These are phyloP conservation scores for Hemistola chrysoprasaria DNA, from an alignment of 2,888 invertebrate species.

Conservation along the genomic window DNA sequence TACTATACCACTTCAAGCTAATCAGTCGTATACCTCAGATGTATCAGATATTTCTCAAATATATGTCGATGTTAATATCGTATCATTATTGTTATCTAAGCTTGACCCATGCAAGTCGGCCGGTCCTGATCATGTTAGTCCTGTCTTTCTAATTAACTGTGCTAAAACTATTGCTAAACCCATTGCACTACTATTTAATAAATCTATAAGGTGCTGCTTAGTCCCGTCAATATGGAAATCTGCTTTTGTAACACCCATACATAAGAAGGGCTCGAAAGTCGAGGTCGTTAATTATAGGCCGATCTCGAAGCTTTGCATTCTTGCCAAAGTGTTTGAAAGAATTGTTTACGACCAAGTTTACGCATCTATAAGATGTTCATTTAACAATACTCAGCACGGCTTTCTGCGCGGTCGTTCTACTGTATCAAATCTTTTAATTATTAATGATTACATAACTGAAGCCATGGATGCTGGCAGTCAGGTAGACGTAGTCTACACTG, in stretches of 20 bases:
- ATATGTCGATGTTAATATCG: no score
- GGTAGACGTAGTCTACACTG: slow-evolving; percentile 3
- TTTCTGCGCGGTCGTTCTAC: slow-evolving; percentile 2
- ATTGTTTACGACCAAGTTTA: slow-evolving; percentile 6
- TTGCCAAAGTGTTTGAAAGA: slow-evolving; percentile 4
- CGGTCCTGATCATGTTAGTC: background rate
- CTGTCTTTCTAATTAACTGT: slow-evolving; percentile 2
- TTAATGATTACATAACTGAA: background rate
- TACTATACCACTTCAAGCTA: no score
- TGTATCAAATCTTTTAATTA: background rate
- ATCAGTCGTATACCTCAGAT: no score
- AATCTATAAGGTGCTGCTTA: background rate
- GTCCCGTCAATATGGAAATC: slow-evolving; percentile 8
- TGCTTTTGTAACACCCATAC: slow-evolving; percentile 7
- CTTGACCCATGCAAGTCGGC: slow-evolving; percentile 4
- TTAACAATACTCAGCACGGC: background rate
- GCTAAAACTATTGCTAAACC: background rate
- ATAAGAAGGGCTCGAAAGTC: slow-evolving; percentile 8
- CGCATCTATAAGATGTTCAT: background rate
- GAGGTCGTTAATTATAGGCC: slow-evolving; percentile 14
- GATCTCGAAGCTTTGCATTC: slow-evolving; percentile 12
- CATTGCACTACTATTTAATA: slow-evolving; percentile 1
- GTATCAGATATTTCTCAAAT: no score
- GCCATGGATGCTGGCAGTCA: background rate
- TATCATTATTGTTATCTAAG: background rate